phyloP scores from a whole-genome alignment of 2,888 invertebrate species.

The Philaethria dido region DNA sequence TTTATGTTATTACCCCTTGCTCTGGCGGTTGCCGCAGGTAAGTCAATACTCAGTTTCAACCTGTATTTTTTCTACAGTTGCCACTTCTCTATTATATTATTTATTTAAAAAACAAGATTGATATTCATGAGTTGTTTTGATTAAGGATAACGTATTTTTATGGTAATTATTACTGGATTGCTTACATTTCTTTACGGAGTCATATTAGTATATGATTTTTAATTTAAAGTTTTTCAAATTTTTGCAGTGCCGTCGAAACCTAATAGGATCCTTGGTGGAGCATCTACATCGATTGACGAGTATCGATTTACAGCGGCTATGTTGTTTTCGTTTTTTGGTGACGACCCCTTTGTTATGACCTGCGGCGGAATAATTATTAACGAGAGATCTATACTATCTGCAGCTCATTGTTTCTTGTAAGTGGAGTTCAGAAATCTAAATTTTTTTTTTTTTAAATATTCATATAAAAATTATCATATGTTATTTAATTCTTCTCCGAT shows the following conservation, averaged over 20 bases:
- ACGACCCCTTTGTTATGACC: constrained; percentile 36
- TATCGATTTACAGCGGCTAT: constrained; percentile 55
- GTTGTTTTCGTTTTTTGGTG: constrained; percentile 45
- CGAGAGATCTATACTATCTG: constrained; percentile 43
- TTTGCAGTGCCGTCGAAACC: constrained; percentile 48
- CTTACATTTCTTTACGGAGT: too few relatives aligned
- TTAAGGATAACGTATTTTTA: too few relatives aligned
- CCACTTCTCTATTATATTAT: too few relatives aligned
- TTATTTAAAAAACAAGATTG: too few relatives aligned
- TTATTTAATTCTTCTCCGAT: too few relatives aligned
- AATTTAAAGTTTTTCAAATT: background rate
- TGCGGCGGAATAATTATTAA: constrained; percentile 47
- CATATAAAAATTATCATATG: background rate
- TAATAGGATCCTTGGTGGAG: constrained; percentile 43
- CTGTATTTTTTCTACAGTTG: too few relatives aligned
- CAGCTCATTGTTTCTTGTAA: constrained; percentile 47
- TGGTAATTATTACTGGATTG: too few relatives aligned
- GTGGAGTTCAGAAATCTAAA: constrained; percentile 5
- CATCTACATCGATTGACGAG: constrained; percentile 36
- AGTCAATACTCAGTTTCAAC: too few relatives aligned
- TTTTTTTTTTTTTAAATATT: background rate
- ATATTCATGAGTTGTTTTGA: too few relatives aligned
- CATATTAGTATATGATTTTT: background rate
- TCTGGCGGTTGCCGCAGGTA: constrained; percentile 8
- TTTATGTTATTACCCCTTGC: background rate